Evolutionary conservation across 2,797 vertebrate species (phyloP), one percentile per base, ranked within the genome.

Genomic region (Cryptoblepharus egeriae): DNA sequence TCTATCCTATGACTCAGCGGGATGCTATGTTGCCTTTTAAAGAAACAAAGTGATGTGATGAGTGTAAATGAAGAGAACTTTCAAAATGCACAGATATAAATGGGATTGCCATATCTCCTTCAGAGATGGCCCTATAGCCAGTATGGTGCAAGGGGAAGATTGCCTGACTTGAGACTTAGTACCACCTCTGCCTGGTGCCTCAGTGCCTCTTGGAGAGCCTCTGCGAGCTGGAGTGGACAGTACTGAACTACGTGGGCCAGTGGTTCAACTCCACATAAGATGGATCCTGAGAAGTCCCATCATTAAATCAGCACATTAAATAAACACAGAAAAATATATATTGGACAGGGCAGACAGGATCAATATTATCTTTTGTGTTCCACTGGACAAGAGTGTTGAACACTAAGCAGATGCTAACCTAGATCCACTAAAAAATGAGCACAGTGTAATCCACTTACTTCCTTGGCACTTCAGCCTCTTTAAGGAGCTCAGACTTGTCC

Each of bases 331-430:
- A n/a, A n/a, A n/a, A 57, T 73, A 73, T 32, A 57, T 39, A 63
- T 42, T n/a, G 58, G 58, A 39, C 39, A 45, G 11, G 22, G 18
- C 37, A 61, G 22, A 10, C 61, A 35, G 35, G n/a, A 77, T 77
- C 60, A 24, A 20, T 10, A 64, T 15, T 77, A 9, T 63, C 37
- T 11, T 30, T 4, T 77, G 37, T 37, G 72, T 35, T 57, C 69
- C 28, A 71, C 26, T 20, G 16, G 45, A 30, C 22, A 58, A 9
- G 57, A 3, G 37, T 32, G 35, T 20, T 35, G 6, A 77, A 13
- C 7, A 42, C 75, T 77, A 52, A 64, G 75, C 60, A 65, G 61
- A 64, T 32, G 75, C 61, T 77, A 65, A 64, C 75, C 75, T 77
- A 77, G 39, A 64, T 77, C 39, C 45, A 32, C 24, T 77, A 12